Evolutionary conservation across 2,113 vertebrate genomes (phyloP), one percentile per base, ranked within the genome.

Genomic region (Charadrius vociferus): DNA sequence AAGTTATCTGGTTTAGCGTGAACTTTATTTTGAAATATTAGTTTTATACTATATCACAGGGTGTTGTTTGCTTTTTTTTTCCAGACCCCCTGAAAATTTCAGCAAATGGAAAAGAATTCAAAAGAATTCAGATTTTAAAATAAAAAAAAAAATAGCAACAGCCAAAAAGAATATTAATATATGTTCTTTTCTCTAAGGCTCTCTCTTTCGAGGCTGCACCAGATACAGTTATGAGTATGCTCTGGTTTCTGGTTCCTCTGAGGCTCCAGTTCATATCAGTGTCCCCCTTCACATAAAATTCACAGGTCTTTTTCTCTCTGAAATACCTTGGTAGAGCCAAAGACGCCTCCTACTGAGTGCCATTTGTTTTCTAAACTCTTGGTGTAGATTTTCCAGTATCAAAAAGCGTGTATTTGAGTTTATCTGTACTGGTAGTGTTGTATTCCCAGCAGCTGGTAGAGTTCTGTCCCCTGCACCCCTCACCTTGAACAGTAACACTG

Each of bases 61-160:
- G 97, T 98, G 83, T 98, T 97, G 97, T 97, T 97, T 98, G 98
- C 97, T 98, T 98, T 98, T 96, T 96, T 97, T 98, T 98, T 98
- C 97, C 98, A 98, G 98, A 98, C 98, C 95, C 98, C 98, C 98
- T 98, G 98, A 98, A 98, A 98, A 98, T 75, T 97, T 96, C 98
- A 98, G 96, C 97, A 97, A 98, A 98, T 98, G 98, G 98, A 98
- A 98, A 98, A 97, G 98, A 98, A 97, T 98, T 97, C 97, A 97
- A 98, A 98, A 98, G 98, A 98, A 98, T 98, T 98, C 97, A 98
- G 96, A 95, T 98, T 97, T 93, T 89, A 95, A 97, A 97, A 96
- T 85, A 94, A 13, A 73, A 84, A 91, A 56, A 82, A 82, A 61
- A 81, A 81, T 92, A 97, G 29, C 94, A 73, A 96, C 68, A 91